These are phyloP conservation scores for Drosophila nigritarsus DNA, from an alignment of 2,888 invertebrate genomes.

Conservation along the genomic window DNA sequence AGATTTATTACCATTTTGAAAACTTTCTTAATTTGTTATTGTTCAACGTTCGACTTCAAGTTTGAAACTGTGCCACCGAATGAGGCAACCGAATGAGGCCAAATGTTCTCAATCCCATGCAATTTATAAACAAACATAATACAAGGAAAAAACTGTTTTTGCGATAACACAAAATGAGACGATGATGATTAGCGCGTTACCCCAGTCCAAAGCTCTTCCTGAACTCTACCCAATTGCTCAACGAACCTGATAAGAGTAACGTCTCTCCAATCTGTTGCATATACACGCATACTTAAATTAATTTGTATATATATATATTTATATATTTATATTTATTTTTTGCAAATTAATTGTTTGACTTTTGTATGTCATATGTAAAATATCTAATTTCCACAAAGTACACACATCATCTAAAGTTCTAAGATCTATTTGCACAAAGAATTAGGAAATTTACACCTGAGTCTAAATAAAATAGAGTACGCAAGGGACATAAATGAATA, in stretches of 20 bases:
- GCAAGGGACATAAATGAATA: neutral
- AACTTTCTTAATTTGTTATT: neutral
- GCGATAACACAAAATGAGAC: constrained; percentile 53
- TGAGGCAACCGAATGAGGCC: constrained; percentile 26
- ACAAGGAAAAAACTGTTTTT: constrained; percentile 18
- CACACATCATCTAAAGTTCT: constrained; percentile 23
- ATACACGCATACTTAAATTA: neutral
- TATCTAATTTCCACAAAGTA: constrained; percentile 34
- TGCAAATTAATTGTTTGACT: neutral
- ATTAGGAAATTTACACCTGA: neutral
- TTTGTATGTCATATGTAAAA: neutral
- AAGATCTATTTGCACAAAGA: constrained; percentile 23
- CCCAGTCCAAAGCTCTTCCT: constrained; percentile 43
- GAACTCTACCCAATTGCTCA: constrained; percentile 29
- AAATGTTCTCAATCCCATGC: constrained; percentile 71
- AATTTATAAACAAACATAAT: constrained; percentile 47
- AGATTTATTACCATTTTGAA: constrained; percentile 38
- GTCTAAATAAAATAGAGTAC: neutral
- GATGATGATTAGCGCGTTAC: constrained; percentile 37
- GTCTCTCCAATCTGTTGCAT: constrained; percentile 21
- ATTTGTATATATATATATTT: neutral
- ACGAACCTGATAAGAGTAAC: constrained; percentile 50
- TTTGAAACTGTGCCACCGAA: constrained; percentile 56
- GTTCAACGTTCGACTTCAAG: constrained; percentile 53
- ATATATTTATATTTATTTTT: neutral